Conservation (phyloP, 2,113 vertebrate species). For the Puma concolor region DNA sequence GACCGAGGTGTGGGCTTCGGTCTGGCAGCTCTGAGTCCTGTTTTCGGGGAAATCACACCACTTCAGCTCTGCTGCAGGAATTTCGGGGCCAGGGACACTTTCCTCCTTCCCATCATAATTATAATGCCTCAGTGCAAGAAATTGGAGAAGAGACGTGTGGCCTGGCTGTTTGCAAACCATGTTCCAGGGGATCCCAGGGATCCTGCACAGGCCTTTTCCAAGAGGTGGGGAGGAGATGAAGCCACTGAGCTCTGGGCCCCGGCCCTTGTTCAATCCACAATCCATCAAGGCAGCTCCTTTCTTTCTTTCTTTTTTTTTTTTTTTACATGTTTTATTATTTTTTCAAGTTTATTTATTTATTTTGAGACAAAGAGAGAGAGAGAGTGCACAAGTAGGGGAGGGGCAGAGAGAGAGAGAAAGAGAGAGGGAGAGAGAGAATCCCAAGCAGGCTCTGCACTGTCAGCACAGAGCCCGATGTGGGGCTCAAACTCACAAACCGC, state of each 20-base stretch:
- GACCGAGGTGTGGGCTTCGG: not conserved
- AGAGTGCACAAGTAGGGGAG: too few relatives aligned
- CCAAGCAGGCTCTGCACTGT: too few relatives aligned
- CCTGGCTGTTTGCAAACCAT: not conserved
- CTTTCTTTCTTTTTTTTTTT: not conserved
- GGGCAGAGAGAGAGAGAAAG: too few relatives aligned
- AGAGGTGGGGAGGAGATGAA: not conserved
- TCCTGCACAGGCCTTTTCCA: not conserved
- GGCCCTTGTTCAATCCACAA: rapidly evolving
- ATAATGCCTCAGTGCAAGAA: not conserved
- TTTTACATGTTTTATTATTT: not conserved
- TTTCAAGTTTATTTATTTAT: too few relatives aligned
- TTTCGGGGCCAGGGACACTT: not conserved
- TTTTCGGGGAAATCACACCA: not conserved
- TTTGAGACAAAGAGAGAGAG: too few relatives aligned
- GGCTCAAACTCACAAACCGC: too few relatives aligned
- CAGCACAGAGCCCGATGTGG: too few relatives aligned
- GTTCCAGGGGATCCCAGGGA: not conserved
- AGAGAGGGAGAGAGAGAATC: too few relatives aligned
- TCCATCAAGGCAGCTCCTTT: not conserved
- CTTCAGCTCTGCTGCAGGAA: not conserved
- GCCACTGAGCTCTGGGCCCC: not conserved
- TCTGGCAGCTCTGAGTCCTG: not conserved
- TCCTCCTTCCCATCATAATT: not conserved
- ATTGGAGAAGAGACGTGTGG: not conserved